Percentiles rank a stretch among this genome's conserved stretches.
phyloP scores from a whole-genome alignment of 2,888 invertebrate genomes.

The Lycophotia porphyrea region DNA sequence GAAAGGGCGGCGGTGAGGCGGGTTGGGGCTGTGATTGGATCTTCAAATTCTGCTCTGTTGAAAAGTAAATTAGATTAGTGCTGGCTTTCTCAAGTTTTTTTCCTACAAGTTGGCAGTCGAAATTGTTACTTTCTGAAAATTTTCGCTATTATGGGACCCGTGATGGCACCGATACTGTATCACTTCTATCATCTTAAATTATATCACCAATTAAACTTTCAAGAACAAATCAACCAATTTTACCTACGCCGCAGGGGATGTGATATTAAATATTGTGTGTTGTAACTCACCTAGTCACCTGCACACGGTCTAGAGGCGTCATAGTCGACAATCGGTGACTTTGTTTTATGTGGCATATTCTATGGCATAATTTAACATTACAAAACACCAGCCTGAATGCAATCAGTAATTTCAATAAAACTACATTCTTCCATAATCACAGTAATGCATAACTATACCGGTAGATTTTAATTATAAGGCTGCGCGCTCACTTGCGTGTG shows the following conservation, averaged over 20 bases:
- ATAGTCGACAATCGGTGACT: not conserved
- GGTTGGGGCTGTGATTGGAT: constrained; percentile 24
- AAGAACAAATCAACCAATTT: not conserved
- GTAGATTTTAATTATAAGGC: constrained; percentile 44
- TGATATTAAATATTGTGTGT: not conserved
- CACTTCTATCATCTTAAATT: not conserved
- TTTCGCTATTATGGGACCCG: no score
- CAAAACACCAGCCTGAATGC: constrained; percentile 14
- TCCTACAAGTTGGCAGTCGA: not conserved
- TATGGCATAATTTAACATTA: not conserved
- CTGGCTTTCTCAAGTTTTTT: not conserved
- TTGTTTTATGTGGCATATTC: not conserved
- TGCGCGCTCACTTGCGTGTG: constrained; percentile 36
- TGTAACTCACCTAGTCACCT: not conserved
- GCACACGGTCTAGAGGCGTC: no score
- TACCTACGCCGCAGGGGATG: not conserved
- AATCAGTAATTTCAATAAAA: constrained; percentile 10
- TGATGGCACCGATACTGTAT: not conserved
- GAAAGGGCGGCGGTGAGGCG: not conserved
- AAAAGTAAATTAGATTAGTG: constrained; percentile 2
- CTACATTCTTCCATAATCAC: constrained; percentile 31
- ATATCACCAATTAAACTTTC: not conserved
- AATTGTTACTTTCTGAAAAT: not conserved
- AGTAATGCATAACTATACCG: constrained; percentile 19
- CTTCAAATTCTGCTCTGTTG: constrained; percentile 4